A percentile compares a stretch with the other conserved stretches of the same genome.
Conservation (phyloP, 2,797 vertebrate species). For the Gambusia yucatana region DNA sequence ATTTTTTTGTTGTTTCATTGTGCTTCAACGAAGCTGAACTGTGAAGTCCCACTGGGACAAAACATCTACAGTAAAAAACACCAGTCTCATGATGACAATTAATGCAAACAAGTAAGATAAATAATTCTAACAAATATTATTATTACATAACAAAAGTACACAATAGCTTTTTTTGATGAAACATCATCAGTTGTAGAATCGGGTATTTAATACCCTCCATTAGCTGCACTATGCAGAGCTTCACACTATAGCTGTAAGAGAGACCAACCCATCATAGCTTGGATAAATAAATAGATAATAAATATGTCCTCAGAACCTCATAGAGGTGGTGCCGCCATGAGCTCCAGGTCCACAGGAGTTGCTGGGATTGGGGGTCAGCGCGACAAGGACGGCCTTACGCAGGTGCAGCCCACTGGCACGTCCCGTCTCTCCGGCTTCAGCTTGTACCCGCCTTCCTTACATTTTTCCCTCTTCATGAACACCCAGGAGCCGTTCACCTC, state of each 20-base stretch:
- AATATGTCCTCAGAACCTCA: constrained; percentile 13
- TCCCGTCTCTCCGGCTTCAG: background rate
- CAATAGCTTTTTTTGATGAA: constrained; percentile 31
- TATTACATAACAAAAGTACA: constrained; percentile 41
- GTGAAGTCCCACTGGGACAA: constrained; percentile 54
- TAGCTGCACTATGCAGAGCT: constrained; percentile 23
- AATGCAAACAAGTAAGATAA: constrained; percentile 2
- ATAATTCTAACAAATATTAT: constrained; percentile 25
- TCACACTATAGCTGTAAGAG: constrained; percentile 26
- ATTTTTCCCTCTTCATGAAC: constrained; percentile 82
- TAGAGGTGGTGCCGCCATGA: background rate
- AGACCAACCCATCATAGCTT: constrained; percentile 5
- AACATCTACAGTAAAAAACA: constrained; percentile 22
- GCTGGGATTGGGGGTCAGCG: background rate
- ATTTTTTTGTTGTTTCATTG: constrained; percentile 39
- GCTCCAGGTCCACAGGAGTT: background rate
- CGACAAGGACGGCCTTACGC: constrained; percentile 50
- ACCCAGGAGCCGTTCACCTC: constrained; percentile 70
- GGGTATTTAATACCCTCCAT: constrained; percentile 9
- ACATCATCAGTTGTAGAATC: constrained; percentile 35
- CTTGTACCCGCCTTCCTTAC: constrained; percentile 44
- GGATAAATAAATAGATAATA: constrained; percentile 31
- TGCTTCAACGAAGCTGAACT: constrained; percentile 60
- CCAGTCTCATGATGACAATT: constrained; percentile 22
- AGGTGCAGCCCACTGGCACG: constrained; percentile 87